phyloP scores from a whole-genome alignment of 2,888 invertebrate genomes.

The Vesta saturnalis region DNA sequence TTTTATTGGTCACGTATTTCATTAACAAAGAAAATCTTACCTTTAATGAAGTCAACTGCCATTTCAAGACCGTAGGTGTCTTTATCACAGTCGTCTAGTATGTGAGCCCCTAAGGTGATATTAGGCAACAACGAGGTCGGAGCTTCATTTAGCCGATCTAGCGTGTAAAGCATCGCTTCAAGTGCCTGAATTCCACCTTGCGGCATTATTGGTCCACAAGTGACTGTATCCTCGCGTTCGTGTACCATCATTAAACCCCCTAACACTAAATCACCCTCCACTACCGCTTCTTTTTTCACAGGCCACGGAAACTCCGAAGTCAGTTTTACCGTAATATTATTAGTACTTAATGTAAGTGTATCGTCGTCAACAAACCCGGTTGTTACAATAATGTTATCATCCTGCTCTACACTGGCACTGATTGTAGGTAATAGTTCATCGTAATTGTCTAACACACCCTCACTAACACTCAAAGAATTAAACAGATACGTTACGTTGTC shows the following conservation, averaged over 20 bases:
- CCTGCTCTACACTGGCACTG: slow-evolving; percentile 12
- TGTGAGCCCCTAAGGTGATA: slow-evolving; percentile 85
- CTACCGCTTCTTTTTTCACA: slow-evolving; percentile 84
- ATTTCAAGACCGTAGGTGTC: slow-evolving; percentile 96
- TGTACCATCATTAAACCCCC: slow-evolving; percentile 97
- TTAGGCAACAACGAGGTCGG: slow-evolving; percentile 76
- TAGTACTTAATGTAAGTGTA: slow-evolving; percentile 5
- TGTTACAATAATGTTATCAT: slow-evolving; percentile 9
- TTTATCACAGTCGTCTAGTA: slow-evolving; percentile 94
- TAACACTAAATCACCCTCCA: slow-evolving; percentile 88
- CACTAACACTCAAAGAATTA: background rate
- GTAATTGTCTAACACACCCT: slow-evolving; percentile 4
- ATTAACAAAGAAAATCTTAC: slow-evolving; percentile 64
- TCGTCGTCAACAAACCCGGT: slow-evolving; percentile 18
- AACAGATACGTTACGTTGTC: background rate
- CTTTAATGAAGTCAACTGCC: slow-evolving; percentile 97
- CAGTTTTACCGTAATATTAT: slow-evolving; percentile 26
- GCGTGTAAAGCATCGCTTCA: slow-evolving; percentile 91
- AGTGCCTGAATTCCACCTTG: slow-evolving; percentile 90
- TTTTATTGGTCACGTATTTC: background rate
- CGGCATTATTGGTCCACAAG: slow-evolving; percentile 94
- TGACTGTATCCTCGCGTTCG: slow-evolving; percentile 86
- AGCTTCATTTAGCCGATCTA: slow-evolving; percentile 80
- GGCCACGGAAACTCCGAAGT: slow-evolving; percentile 71
- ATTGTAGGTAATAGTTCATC: slow-evolving; percentile 17